phyloP scores from a whole-genome alignment of 2,113 vertebrate genomes.

The Orcinus orca region DNA sequence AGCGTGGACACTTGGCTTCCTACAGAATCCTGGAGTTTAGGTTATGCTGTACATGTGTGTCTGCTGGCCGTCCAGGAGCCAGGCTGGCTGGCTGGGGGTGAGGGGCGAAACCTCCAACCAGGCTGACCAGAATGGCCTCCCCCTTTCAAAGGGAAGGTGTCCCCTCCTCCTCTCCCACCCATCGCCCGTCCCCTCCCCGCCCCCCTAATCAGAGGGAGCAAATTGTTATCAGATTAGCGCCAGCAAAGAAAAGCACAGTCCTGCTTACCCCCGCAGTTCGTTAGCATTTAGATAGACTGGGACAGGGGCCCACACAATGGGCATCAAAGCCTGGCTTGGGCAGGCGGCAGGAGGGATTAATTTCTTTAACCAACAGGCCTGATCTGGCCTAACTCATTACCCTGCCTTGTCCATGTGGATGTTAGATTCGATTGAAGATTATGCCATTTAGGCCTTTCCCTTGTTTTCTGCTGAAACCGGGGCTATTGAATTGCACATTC shows the following conservation, averaged over 20 bases:
- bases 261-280: conserved; percentile 81
- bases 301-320: conserved; percentile 89
- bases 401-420: conserved; percentile 92
- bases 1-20: not conserved
- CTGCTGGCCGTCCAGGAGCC: not conserved
- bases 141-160: not conserved
- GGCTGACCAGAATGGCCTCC: not conserved
- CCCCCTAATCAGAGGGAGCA: conserved; percentile 72
- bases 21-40: not conserved
- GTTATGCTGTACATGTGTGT: not conserved
- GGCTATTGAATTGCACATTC: conserved; percentile 82
- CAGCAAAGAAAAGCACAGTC: conserved; percentile 85
- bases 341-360: conserved; percentile 85
- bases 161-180: not conserved
- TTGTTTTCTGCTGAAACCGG: conserved; percentile 84
- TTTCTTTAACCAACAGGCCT: conserved; percentile 91
- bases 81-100: not conserved
- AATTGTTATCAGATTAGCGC: conserved; percentile 88
- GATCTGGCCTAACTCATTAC: conserved; percentile 96
- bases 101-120: not conserved
- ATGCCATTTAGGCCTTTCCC: conserved; percentile 93
- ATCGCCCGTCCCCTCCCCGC: not conserved
- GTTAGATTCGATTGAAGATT: conserved; percentile 98
- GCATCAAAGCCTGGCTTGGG: conserved; percentile 88
- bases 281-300: conserved; percentile 99